Conservation (phyloP, 2,888 invertebrate species). For the Meganola albula region DNA sequence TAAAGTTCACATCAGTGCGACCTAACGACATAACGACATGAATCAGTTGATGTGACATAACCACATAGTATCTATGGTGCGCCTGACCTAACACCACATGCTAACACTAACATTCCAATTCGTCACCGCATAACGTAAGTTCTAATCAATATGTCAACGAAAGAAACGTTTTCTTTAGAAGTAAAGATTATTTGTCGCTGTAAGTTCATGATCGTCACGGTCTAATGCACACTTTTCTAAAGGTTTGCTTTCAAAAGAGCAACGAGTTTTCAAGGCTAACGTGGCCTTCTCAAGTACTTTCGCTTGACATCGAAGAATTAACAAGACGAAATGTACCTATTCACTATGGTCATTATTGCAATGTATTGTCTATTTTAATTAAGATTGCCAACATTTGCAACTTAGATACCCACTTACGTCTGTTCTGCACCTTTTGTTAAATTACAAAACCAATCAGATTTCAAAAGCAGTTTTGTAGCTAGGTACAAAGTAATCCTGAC, state of each 20-base stretch:
- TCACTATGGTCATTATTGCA: background rate
- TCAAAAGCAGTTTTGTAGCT: no score
- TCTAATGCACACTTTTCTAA: conserved; percentile 59
- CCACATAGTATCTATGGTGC: no score
- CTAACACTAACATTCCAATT: background rate
- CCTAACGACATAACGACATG: no score
- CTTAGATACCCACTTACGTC: no score
- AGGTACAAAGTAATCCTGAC: no score
- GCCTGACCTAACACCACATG: background rate
- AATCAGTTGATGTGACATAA: no score
- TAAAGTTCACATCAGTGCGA: no score
- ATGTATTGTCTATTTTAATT: background rate
- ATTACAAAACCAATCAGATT: no score
- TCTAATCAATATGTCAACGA: conserved; percentile 3
- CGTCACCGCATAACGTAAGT: background rate
- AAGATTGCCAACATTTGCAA: background rate
- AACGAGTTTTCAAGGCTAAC: conserved; percentile 57
- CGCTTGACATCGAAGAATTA: conserved; percentile 25
- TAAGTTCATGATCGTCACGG: conserved; percentile 72
- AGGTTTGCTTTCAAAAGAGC: conserved; percentile 59
- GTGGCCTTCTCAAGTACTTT: conserved; percentile 46
- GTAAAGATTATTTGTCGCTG: conserved; percentile 23
- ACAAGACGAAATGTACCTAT: conserved; percentile 9
- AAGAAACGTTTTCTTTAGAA: conserved; percentile 24
- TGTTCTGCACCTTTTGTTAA: no score